Base-by-base conservation (phyloP, 2,888 invertebrate species). In the Pseudolycoriella hygida region DNA sequence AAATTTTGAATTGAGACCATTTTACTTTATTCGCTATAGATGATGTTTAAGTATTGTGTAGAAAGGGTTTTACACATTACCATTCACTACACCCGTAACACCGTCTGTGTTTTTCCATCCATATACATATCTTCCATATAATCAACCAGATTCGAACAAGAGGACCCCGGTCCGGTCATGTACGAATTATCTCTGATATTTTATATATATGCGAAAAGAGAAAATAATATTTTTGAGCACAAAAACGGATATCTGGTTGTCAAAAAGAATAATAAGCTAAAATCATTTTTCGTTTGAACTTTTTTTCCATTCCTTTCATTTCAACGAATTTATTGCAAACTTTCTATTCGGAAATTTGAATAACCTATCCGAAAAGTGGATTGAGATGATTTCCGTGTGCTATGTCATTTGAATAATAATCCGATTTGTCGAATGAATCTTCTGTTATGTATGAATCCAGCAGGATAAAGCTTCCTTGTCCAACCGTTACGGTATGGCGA, bases 251-350 rank as follows among this genome's bases (percentile, higher is more conserved):
- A 43, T 43, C 37, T 43, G 43, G 19, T 32, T 43, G 43, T 43
- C 43, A 43, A 38, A 39, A 43, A 37, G 43, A 43, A 43, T 43
- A 43, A 43, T 43, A 43, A 43, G 43, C 32, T 43, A 20, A 43
- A 43, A 43, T 19, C 19, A 43, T 43, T 34, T 25, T 43, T 43
- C 20, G 43, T 43, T 43, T 43, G 43, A 43, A 43, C 43, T 25
- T 25, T 25, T 25, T 25, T 25, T 25, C 25, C 8, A 25, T 8
- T 8, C 25, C 8, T 4, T 25, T 20, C 10, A 34, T 14, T 18
- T 38, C 15, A 39, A 17, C 15, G 39, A 39, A 39, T 39, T 39
- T 42, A 25, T 32, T 15, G 10, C 32, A 42, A 17, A 42, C 34
- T 12, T 34, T 18, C 42, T 32, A 31, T 12, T 43, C 17, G 17